phyloP scores from a whole-genome alignment of 2,113 vertebrate genomes.

The Atherinomorus stipes region DNA sequence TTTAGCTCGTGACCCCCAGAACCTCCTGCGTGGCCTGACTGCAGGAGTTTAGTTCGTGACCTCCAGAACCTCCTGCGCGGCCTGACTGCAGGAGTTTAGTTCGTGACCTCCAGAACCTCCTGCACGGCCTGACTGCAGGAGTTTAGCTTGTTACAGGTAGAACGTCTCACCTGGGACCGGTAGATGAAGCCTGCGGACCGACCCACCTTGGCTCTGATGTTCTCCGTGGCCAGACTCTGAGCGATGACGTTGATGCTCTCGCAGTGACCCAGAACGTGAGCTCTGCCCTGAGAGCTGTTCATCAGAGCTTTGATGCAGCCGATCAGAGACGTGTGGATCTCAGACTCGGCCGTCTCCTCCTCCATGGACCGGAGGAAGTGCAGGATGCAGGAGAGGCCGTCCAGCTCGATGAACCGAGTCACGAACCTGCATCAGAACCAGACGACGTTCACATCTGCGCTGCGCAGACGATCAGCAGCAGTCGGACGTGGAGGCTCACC shows the following conservation, averaged over 20 bases:
- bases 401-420: slow-evolving; percentile 93
- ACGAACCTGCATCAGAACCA: slow-evolving; percentile 86
- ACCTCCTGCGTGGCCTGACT: too few relatives aligned
- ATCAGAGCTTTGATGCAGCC: slow-evolving; percentile 97
- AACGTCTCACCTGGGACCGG: not conserved
- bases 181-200: too few relatives aligned
- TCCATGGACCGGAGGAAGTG: slow-evolving; percentile 96
- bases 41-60: too few relatives aligned
- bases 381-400: slow-evolving; percentile 92
- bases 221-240: slow-evolving; percentile 92
- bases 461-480: not conserved
- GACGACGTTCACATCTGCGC: not conserved
- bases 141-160: not conserved
- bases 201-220: slow-evolving; percentile 95
- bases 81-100: too few relatives aligned
- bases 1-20: too few relatives aligned
- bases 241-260: slow-evolving; percentile 95
- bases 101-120: too few relatives aligned
- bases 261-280: slow-evolving; percentile 91
- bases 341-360: slow-evolving; percentile 90
- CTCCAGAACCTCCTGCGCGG: too few relatives aligned
- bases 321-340: slow-evolving; percentile 94
- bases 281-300: slow-evolving; percentile 95
- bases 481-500: slow-evolving; percentile 67
- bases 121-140: not conserved